Conservation (phyloP, 2,113 vertebrate genomes). For the Phainopepla nitens region DNA sequence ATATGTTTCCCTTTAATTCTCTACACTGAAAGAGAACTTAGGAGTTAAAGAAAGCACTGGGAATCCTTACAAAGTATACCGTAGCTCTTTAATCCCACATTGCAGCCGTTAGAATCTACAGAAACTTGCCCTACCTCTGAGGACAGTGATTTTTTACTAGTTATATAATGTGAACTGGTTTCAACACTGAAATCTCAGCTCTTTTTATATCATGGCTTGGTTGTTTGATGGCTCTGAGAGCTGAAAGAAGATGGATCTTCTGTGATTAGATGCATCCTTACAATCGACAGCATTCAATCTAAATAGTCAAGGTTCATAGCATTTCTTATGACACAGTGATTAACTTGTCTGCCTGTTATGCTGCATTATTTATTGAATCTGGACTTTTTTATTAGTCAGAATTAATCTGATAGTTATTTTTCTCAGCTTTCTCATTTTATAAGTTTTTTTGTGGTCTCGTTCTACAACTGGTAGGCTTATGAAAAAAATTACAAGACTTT, state of each 20-base stretch:
- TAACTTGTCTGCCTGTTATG: neutral
- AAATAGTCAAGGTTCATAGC: neutral
- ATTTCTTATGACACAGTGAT: neutral
- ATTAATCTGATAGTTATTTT: neutral
- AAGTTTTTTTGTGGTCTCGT: neutral
- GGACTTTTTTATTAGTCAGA: neutral
- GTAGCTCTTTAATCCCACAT: neutral
- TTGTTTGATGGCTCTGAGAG: neutral
- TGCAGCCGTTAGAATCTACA: neutral
- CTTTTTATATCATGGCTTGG: neutral
- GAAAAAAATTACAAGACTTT: neutral
- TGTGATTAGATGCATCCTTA: neutral
- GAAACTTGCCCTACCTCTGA: neutral
- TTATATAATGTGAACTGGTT: neutral
- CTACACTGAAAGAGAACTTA: neutral
- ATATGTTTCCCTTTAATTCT: neutral
- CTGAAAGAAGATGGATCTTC: neutral
- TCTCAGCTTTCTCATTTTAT: neutral
- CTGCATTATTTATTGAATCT: neutral
- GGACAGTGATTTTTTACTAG: neutral
- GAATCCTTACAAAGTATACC: neutral
- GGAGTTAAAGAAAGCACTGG: neutral
- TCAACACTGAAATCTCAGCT: neutral
- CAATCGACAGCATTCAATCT: neutral
- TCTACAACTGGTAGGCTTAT: neutral